A percentile compares a stretch with the other conserved stretches of the same genome.
phyloP scores from a whole-genome alignment of 2,888 invertebrate species.

The Phyto melanocephala region DNA sequence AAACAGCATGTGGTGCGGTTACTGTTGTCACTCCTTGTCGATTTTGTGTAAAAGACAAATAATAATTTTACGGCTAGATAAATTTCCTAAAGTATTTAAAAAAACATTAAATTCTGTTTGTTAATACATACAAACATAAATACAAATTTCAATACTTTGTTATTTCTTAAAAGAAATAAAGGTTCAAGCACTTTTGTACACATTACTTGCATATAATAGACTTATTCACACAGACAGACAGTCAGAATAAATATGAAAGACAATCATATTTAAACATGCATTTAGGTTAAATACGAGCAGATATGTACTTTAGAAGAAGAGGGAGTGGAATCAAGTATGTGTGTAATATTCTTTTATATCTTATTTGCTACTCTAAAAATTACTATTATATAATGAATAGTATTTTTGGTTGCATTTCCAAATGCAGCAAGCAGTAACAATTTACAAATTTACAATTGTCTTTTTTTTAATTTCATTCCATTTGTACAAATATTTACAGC shows the following conservation, averaged over 20 bases:
- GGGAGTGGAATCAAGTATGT: conserved; percentile 42
- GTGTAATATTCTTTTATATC: conserved; percentile 11
- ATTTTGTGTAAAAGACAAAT: conserved; percentile 56
- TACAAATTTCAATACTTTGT: too few species aligned
- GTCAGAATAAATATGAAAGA: neutral
- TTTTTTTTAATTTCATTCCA: neutral
- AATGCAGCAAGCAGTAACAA: conserved; percentile 39
- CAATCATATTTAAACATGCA: conserved; percentile 52
- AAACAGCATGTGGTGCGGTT: conserved; percentile 2
- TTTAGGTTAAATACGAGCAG: conserved; percentile 54
- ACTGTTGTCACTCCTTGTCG: conserved; percentile 32
- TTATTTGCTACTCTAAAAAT: neutral
- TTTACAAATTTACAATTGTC: conserved; percentile 40
- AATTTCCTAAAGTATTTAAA: conserved; percentile 59
- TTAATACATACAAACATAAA: too few species aligned
- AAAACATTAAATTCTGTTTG: too few species aligned
- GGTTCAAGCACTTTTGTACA: neutral
- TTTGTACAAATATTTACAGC: conserved; percentile 53
- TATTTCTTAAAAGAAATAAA: neutral
- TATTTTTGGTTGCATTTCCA: neutral
- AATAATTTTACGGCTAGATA: conserved; percentile 65
- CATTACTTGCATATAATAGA: neutral
- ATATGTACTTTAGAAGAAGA: neutral
- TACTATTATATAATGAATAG: neutral
- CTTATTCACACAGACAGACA: neutral